phyloP scores from a whole-genome alignment of 2,888 invertebrate species.

The Holacanthella duospinosa region DNA sequence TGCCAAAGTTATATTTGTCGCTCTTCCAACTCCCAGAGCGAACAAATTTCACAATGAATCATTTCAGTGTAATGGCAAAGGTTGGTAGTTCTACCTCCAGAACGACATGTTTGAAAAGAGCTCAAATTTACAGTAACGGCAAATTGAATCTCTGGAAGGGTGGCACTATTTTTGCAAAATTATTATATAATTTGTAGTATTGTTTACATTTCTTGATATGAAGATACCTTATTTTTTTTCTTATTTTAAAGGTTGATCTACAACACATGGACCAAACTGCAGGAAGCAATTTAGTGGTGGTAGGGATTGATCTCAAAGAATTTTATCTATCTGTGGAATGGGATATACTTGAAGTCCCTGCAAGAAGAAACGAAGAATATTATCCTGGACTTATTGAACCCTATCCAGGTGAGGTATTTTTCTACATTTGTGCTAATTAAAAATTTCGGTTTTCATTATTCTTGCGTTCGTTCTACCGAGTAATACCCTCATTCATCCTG shows the following conservation, averaged over 20 bases:
- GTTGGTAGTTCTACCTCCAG: too few relatives aligned
- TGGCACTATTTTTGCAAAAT: neutral
- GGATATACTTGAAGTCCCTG: constrained; percentile 91
- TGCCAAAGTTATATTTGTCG: too few relatives aligned
- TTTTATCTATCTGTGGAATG: constrained; percentile 96
- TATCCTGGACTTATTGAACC: constrained; percentile 67
- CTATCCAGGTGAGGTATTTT: constrained; percentile 63
- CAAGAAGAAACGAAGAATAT: constrained; percentile 79
- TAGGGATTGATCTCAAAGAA: constrained; percentile 85
- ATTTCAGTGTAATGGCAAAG: too few relatives aligned
- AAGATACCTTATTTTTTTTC: too few relatives aligned
- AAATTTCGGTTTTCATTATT: too few relatives aligned
- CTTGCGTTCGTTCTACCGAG: neutral
- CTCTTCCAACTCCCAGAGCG: too few relatives aligned
- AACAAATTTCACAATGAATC: too few relatives aligned
- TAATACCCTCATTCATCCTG: neutral
- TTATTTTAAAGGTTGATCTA: constrained; percentile 67
- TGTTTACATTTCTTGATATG: neutral
- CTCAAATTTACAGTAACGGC: too few relatives aligned
- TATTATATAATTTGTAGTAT: neutral
- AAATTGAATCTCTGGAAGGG: neutral
- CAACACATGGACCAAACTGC: constrained; percentile 74
- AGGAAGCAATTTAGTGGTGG: constrained; percentile 74
- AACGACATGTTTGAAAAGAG: too few relatives aligned
- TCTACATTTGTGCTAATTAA: too few relatives aligned